These are phyloP conservation scores for Otus sunia DNA, from an alignment of 2,113 vertebrate species.

Conservation along the genomic window DNA sequence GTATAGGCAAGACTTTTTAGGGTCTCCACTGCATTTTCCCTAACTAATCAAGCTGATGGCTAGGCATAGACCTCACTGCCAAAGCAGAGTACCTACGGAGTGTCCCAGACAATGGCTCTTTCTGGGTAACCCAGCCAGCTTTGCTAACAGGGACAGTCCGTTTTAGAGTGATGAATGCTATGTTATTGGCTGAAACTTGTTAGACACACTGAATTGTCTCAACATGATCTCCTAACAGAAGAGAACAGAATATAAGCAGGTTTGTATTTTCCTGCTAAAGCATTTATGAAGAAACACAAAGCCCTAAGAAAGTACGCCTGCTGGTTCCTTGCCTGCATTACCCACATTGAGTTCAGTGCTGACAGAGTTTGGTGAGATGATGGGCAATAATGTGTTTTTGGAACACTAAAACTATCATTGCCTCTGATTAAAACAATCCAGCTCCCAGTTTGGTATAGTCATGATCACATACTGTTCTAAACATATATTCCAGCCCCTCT, in stretches of 20 bases:
- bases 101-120: not conserved
- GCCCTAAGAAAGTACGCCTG: not conserved
- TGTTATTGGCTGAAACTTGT: not conserved
- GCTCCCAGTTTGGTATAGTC: constrained; percentile 57
- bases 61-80: not conserved
- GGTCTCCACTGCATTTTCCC: not conserved
- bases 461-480: constrained; percentile 62
- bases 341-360: not conserved
- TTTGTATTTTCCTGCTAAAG: constrained; percentile 31
- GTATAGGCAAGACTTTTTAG: constrained; percentile 7
- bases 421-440: constrained; percentile 67
- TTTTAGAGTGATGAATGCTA: constrained; percentile 32
- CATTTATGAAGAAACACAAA: not conserved
- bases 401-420: constrained; percentile 62
- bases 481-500: constrained; percentile 54
- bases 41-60: constrained; percentile 50
- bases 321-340: constrained; percentile 1
- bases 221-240: constrained; percentile 26
- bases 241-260: not conserved
- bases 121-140: constrained; percentile 6
- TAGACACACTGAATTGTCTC: not conserved
- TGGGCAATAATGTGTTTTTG: constrained; percentile 53
- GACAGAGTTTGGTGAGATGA: constrained; percentile 17
- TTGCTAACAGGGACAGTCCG: not conserved
- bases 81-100: not conserved